These are phyloP conservation scores for Pipistrellus kuhlii DNA, from an alignment of 2,797 vertebrate species.

Conservation along the genomic window DNA sequence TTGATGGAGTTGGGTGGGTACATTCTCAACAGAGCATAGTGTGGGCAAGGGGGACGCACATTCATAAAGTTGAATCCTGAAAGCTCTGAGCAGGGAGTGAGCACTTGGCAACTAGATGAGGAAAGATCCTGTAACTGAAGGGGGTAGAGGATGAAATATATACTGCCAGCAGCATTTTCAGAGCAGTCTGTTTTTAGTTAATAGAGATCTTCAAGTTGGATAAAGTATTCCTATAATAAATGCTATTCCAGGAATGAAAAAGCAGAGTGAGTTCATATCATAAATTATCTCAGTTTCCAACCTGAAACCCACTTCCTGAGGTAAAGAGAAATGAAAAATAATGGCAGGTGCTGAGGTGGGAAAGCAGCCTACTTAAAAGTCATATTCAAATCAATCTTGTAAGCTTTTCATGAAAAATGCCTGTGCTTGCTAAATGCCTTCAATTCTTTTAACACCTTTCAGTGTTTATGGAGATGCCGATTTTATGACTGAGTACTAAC, in stretches of 20 bases:
- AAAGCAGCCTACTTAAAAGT: slow-evolving; percentile 2
- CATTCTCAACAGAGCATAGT: not conserved
- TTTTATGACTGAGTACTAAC: not conserved
- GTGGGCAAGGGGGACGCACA: not conserved
- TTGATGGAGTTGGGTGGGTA: not conserved
- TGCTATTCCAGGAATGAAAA: not conserved
- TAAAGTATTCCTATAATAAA: slow-evolving; percentile 43
- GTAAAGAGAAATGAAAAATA: slow-evolving; percentile 9
- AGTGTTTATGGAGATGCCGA: not conserved
- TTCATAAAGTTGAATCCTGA: not conserved
- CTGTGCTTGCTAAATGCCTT: not conserved
- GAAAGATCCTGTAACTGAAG: not conserved
- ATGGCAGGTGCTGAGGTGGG: not conserved
- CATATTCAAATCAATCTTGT: not conserved
- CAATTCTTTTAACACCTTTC: not conserved
- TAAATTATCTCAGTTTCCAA: slow-evolving; percentile 33
- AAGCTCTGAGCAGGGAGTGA: no score
- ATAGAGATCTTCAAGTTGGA: not conserved
- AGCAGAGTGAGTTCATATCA: not conserved
- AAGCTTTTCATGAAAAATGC: slow-evolving; percentile 16
- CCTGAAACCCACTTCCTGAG: not conserved
- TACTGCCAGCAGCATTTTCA: not conserved
- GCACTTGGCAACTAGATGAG: not conserved
- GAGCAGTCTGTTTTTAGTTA: slow-evolving; percentile 10
- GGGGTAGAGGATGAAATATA: not conserved